Conservation (phyloP, 2,113 vertebrate species). For the Burhinus bistriatus region DNA sequence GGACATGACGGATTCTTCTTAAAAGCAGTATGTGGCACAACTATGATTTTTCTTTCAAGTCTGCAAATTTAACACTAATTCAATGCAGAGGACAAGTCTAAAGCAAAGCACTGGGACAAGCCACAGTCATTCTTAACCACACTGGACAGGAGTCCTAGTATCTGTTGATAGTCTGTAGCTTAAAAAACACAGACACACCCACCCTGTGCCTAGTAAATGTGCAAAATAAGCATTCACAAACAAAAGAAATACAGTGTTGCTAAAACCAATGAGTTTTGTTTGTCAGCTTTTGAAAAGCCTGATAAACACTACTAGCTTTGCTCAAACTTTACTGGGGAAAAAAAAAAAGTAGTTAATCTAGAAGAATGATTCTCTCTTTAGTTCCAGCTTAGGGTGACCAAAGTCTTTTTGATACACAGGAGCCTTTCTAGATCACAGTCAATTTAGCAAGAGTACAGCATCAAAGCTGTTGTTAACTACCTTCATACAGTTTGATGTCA, state of each 20-base stretch:
- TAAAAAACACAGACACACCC: neutral
- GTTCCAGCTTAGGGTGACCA: neutral
- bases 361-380: neutral
- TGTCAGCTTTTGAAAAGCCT: neutral
- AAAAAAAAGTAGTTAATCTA: neutral
- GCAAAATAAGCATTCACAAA: neutral
- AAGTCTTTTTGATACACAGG: neutral
- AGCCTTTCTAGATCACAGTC: neutral
- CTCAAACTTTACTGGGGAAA: neutral
- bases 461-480: neutral
- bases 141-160: neutral
- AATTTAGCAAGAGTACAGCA: neutral
- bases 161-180: neutral
- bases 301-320: neutral
- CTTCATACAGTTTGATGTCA: neutral
- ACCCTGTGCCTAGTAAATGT: rapidly evolving
- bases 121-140: neutral
- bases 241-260: neutral
- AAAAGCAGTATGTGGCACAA: neutral
- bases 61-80: neutral
- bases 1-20: neutral
- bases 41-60: neutral
- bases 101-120: neutral
- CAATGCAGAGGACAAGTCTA: neutral
- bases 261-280: neutral